Evolutionary conservation across 2,888 invertebrate genomes (phyloP).

Genomic region (Oligia strigilis): DNA sequence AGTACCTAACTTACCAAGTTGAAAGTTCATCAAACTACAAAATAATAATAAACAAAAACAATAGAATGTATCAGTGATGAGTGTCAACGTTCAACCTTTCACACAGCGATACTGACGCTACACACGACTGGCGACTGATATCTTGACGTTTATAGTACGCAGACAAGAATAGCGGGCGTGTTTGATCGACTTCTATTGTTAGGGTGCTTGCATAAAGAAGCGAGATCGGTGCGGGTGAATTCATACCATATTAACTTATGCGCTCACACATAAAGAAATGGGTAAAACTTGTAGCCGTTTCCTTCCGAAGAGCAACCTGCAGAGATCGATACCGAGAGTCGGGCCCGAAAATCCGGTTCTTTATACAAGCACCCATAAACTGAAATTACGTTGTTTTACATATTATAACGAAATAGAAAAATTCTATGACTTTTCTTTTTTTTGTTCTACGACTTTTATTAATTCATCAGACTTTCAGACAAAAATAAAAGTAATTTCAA

Average conservation of each 20-base stretch:
- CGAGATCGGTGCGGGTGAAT: neutral
- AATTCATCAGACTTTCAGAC: too few relatives aligned
- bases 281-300: neutral
- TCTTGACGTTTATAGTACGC: slow-evolving; percentile 16
- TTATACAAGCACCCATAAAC: neutral
- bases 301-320: neutral
- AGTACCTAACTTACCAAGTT: neutral
- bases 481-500: too few relatives aligned
- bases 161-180: slow-evolving; percentile 10
- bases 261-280: neutral
- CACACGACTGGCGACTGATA: slow-evolving; percentile 22
- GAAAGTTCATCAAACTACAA: slow-evolving; percentile 51
- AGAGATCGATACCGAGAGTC: neutral
- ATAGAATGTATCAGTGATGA: slow-evolving; percentile 49
- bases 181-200: slow-evolving; percentile 26
- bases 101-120: slow-evolving; percentile 44
- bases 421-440: too few relatives aligned
- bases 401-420: neutral
- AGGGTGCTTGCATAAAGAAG: neutral
- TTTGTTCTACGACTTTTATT: too few relatives aligned
- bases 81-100: slow-evolving; percentile 71
- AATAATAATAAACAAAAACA: slow-evolving; percentile 50
- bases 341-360: neutral
- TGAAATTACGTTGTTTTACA: neutral
- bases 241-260: neutral